Base-by-base conservation (phyloP, 2,797 vertebrate species). In the Semotilus atromaculatus region DNA sequence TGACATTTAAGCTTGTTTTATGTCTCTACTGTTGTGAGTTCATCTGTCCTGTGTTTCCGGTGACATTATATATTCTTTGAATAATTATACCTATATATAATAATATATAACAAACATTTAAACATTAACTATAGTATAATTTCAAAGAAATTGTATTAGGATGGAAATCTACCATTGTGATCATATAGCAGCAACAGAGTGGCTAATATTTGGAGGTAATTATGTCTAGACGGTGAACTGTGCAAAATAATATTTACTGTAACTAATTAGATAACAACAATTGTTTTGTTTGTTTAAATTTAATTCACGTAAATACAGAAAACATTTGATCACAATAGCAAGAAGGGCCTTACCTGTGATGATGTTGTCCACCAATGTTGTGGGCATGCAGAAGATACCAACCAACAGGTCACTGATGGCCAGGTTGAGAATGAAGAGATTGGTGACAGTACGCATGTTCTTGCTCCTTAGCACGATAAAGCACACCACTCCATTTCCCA, bases 361-460 rank as follows among this genome's bases (percentile, higher is more conserved):
- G 77, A 99, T 97, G 88, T 96, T 99, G 92, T 99, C 98, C 93
- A 99, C 91, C 60, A 99, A 94, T 0, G 97, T 98, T 82, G 96
- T 96, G 0, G 98, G 97, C 97, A 99, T 97, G 90, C 98, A 99
- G 91, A 98, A 98, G 91, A 98, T 96, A 36, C 97, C 98, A 74
- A 99, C 96, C 38, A 99, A 94, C 66, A 99, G 91, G 90, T 99
- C 98, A 0, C 97, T 98, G 90, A 98, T 91, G 1, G 97, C 97
- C 43, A 99, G 93, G 91, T 99, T 99, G 86, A 98, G 94, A 85
- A 98, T 98, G 88, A 99, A 98, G 29, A 98, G 90, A 87, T 98
- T 98, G 82, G 97, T 99, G 90, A 99, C 96, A 0, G 97, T 97
- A 29, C 93, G 93, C 97, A 97, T 97, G 45, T 93, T 96, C 84